Evolutionary conservation across 1,140 invertebrate genomes (phyloP).

Genomic region (Apolygus lucorum): DNA sequence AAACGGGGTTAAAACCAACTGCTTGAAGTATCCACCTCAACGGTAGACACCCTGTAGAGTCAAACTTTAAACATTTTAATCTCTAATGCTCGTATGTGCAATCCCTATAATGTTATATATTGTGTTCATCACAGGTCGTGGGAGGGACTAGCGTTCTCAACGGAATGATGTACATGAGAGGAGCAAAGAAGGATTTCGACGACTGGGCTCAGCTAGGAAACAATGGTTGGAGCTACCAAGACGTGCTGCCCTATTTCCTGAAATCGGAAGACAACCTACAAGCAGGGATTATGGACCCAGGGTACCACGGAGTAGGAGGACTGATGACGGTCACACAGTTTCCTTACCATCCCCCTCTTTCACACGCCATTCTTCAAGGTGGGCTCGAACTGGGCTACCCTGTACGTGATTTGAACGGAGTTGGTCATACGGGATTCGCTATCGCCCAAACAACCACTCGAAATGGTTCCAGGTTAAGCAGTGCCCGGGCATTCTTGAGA

Average conservation of each 20-base stretch:
- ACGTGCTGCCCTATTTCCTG: constrained; percentile 78
- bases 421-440: constrained; percentile 64
- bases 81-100: no score
- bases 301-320: constrained; percentile 68
- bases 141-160: constrained; percentile 92
- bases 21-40: no score
- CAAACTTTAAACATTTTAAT: no score
- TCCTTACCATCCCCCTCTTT: constrained; percentile 75
- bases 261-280: constrained; percentile 75
- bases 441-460: constrained; percentile 81
- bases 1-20: no score
- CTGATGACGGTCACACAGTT: constrained; percentile 71
- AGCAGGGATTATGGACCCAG: constrained; percentile 59
- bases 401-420: constrained; percentile 75
- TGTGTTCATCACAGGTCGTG: constrained; percentile 64
- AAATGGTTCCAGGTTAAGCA: constrained; percentile 75
- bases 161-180: constrained; percentile 94
- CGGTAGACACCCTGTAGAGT: no score
- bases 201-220: constrained; percentile 79
- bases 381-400: constrained; percentile 73
- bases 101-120: no score
- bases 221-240: constrained; percentile 80
- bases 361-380: constrained; percentile 71
- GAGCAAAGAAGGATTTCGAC: constrained; percentile 83
- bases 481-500: constrained; percentile 59